A percentile compares a stretch with the other conserved stretches of the same genome.
These are phyloP conservation scores for Acronicta psi DNA, from an alignment of 2,888 invertebrate genomes.

Conservation along the genomic window DNA sequence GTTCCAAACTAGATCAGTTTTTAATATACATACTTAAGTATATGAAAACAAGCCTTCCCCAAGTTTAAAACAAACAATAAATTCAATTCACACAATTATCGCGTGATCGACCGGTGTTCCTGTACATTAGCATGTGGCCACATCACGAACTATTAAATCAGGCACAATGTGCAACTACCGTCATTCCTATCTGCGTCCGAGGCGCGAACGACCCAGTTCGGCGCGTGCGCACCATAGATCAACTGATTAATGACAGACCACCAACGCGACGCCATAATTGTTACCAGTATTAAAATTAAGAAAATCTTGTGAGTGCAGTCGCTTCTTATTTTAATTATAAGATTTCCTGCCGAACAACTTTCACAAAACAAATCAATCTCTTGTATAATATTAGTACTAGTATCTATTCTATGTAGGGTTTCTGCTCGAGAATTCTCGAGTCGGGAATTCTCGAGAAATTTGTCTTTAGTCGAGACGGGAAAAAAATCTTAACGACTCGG, in stretches of 20 bases:
- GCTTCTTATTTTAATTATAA: too few relatives aligned
- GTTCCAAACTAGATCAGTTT: not conserved
- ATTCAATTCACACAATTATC: constrained; percentile 43
- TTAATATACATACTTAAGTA: too few relatives aligned
- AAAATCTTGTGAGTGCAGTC: not conserved
- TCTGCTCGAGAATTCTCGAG: too few relatives aligned
- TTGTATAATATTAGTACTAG: too few relatives aligned
- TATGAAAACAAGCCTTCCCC: constrained; percentile 16
- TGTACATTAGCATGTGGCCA: constrained; percentile 56
- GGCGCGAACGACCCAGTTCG: constrained; percentile 70
- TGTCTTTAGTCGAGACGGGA: too few relatives aligned
- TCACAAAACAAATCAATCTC: too few relatives aligned
- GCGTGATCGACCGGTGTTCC: constrained; percentile 50
- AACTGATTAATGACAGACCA: constrained; percentile 58
- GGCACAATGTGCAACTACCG: constrained; percentile 64
- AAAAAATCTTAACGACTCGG: too few relatives aligned
- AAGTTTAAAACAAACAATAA: constrained; percentile 42
- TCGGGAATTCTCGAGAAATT: too few relatives aligned
- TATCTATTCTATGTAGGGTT: too few relatives aligned
- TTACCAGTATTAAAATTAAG: constrained; percentile 35
- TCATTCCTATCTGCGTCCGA: constrained; percentile 56
- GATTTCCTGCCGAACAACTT: too few relatives aligned
- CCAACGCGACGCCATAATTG: constrained; percentile 40
- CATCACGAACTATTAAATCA: constrained; percentile 69
- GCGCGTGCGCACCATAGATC: constrained; percentile 73